Conservation (phyloP, 2,888 invertebrate species). For the Toxonevra muliebris region DNA sequence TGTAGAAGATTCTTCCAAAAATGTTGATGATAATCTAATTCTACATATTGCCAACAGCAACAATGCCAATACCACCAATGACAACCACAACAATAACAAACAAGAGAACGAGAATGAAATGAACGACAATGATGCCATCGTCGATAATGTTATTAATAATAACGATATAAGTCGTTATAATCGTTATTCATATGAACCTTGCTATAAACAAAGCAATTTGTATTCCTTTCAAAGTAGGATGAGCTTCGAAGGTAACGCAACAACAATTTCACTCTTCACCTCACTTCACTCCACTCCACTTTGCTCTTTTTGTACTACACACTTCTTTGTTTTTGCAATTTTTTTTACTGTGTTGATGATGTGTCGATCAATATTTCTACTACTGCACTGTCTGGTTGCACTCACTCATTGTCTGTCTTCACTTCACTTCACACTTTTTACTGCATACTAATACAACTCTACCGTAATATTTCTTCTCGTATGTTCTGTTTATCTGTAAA, state of each 20-base stretch:
- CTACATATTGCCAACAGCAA: background rate
- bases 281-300: constrained; percentile 7
- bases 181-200: constrained; percentile 54
- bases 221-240: constrained; percentile 61
- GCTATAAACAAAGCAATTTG: constrained; percentile 59
- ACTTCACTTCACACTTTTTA: background rate
- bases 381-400: background rate
- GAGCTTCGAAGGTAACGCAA: constrained; percentile 58
- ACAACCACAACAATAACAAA: constrained; percentile 14
- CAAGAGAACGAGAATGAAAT: background rate
- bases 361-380: background rate
- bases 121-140: constrained; percentile 12
- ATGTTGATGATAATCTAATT: too few relatives aligned
- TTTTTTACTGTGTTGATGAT: too few relatives aligned
- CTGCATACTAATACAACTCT: background rate
- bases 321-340: too few relatives aligned
- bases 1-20: too few relatives aligned
- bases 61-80: constrained; percentile 25
- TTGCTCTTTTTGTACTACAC: background rate
- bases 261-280: constrained; percentile 4
- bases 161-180: constrained; percentile 38
- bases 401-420: constrained; percentile 3
- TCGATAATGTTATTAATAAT: constrained; percentile 3
- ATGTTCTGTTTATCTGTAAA: too few relatives aligned
- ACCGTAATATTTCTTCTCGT: too few relatives aligned